Percentiles rank a stretch among this genome's conserved stretches.
Conservation (phyloP, 2,888 invertebrate genomes). For the Aspidiotus destructor region DNA sequence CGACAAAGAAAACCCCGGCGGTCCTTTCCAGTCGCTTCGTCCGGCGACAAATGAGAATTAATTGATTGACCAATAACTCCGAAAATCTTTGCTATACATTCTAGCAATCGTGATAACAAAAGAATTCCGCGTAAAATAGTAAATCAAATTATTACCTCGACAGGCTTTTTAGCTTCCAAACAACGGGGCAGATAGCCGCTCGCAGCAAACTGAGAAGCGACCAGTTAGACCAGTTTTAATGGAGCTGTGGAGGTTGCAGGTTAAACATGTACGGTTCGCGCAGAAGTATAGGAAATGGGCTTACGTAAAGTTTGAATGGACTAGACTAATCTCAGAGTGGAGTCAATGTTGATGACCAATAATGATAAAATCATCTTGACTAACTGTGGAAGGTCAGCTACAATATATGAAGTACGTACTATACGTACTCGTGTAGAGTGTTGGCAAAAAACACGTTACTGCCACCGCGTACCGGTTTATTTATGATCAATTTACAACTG, state of each 20-base stretch:
- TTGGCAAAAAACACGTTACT: neutral
- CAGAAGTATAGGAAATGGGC: neutral
- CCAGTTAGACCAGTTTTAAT: neutral
- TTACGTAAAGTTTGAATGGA: constrained; percentile 4
- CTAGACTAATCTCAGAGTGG: neutral
- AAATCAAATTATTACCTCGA: neutral
- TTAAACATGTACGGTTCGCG: too few species aligned
- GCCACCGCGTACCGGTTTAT: neutral
- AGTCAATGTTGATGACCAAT: constrained; percentile 4
- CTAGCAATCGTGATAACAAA: neutral
- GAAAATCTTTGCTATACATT: neutral
- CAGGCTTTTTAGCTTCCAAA: too few species aligned
- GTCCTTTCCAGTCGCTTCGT: too few species aligned
- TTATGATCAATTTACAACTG: neutral
- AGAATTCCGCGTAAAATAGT: constrained; percentile 2
- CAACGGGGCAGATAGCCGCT: too few species aligned
- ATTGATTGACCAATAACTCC: neutral
- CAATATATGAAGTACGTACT: neutral
- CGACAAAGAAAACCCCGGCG: too few species aligned
- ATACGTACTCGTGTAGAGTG: neutral
- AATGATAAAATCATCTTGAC: neutral
- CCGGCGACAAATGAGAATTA: neutral
- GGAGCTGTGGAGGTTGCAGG: neutral
- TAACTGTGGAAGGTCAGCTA: constrained; percentile 2
- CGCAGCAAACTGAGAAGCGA: neutral